A percentile compares a stretch with the other conserved stretches of the same genome.
Evolutionary conservation across 2,888 invertebrate genomes (phyloP).

Genomic region (Calameuta idolon): DNA sequence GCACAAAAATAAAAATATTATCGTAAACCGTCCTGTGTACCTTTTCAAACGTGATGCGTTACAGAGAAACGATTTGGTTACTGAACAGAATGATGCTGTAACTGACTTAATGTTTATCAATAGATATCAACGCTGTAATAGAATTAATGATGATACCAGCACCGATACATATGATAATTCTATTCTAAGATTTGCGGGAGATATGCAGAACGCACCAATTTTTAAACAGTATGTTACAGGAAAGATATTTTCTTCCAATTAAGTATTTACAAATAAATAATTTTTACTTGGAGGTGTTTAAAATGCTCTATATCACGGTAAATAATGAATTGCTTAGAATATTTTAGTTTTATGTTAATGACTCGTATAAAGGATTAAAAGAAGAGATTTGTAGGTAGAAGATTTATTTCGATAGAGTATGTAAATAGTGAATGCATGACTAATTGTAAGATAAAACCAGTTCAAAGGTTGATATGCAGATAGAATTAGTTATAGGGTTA

Average conservation of each 20-base stretch:
- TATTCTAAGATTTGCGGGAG: conserved; percentile 69
- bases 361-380: neutral
- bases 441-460: neutral
- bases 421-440: neutral
- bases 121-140: conserved; percentile 46
- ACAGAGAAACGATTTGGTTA: conserved; percentile 28
- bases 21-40: conserved; percentile 38
- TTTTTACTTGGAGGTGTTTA: neutral
- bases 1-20: conserved; percentile 33
- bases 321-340: neutral
- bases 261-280: neutral
- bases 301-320: neutral
- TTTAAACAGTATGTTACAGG: conserved; percentile 28
- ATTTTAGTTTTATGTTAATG: neutral
- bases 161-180: conserved; percentile 66
- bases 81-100: conserved; percentile 26
- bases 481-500: neutral
- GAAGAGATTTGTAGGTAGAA: neutral
- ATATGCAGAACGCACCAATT: conserved; percentile 60
- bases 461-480: neutral
- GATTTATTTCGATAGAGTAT: neutral
- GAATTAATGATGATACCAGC: conserved; percentile 22
- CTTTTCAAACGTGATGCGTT: conserved; percentile 45
- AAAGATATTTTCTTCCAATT: neutral
- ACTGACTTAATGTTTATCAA: conserved; percentile 48